Percentiles rank a stretch among this genome's conserved stretches.
These are phyloP conservation scores for Dermatophagoides farinae DNA, from an alignment of 1,140 invertebrate species.

Conservation along the genomic window DNA sequence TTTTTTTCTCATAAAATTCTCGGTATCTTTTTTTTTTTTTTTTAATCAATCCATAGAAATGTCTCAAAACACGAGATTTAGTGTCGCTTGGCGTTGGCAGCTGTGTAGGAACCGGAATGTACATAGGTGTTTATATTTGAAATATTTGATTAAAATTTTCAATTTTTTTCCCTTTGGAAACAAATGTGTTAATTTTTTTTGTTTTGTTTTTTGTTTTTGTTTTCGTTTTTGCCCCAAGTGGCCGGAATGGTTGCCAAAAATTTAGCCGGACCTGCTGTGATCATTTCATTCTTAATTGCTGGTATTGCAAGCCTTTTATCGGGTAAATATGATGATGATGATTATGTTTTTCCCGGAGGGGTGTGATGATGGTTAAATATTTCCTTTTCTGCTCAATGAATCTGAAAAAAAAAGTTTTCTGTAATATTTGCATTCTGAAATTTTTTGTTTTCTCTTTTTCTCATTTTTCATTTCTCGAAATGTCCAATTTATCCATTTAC, in stretches of 20 bases:
- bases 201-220: conserved; percentile 21
- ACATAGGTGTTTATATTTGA: conserved; percentile 34
- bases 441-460: background rate
- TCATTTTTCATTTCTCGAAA: background rate
- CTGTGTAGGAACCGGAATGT: conserved; percentile 81
- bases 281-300: conserved; percentile 14
- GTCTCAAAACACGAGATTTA: conserved; percentile 65
- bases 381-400: background rate
- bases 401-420: conserved; percentile 32
- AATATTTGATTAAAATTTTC: background rate
- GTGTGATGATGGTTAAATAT: too few species aligned
- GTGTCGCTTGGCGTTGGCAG: conserved; percentile 72
- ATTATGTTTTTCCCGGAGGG: too few species aligned
- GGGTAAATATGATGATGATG: background rate
- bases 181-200: background rate
- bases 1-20: background rate
- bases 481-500: too few species aligned
- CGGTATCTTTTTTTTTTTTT: background rate
- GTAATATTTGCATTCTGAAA: background rate
- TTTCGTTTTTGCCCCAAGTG: conserved; percentile 74
- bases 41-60: conserved; percentile 42
- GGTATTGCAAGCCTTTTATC: conserved; percentile 13
- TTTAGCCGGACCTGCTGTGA: conserved; percentile 40
- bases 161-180: background rate
- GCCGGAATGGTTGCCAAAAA: conserved; percentile 69